Evolutionary conservation across 2,888 invertebrate species (phyloP).

Genomic region (Lepidocyrtoides sp.): DNA sequence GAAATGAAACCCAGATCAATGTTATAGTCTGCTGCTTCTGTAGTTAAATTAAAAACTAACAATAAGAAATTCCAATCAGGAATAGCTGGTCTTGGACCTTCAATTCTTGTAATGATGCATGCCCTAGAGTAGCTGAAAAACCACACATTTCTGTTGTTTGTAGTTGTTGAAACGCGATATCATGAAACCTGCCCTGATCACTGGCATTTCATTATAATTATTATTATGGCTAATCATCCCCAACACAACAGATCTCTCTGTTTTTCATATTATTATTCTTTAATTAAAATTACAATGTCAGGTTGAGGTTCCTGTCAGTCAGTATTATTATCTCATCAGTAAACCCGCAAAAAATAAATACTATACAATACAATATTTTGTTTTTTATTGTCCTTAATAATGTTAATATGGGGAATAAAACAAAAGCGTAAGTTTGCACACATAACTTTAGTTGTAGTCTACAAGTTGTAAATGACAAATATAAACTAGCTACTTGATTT

Average conservation of each 20-base stretch:
- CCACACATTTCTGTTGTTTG: neutral
- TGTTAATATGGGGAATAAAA: neutral
- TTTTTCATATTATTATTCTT: neutral
- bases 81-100: neutral
- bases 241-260: neutral
- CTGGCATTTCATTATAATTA: neutral
- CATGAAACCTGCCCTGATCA: neutral
- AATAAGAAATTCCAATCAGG: no score
- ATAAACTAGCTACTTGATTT: no score
- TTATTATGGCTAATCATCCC: neutral
- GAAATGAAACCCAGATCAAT: no score
- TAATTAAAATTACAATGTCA: neutral
- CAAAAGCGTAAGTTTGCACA: no score
- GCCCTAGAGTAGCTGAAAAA: neutral
- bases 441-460: no score
- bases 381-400: neutral
- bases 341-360: neutral
- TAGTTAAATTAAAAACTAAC: no score
- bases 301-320: neutral
- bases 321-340: neutral
- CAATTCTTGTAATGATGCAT: neutral
- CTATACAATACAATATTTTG: neutral
- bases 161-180: neutral
- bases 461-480: no score
- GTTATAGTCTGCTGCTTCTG: no score